Evolutionary conservation across 2,888 invertebrate genomes (phyloP).

Genomic region (Erebia palarica): DNA sequence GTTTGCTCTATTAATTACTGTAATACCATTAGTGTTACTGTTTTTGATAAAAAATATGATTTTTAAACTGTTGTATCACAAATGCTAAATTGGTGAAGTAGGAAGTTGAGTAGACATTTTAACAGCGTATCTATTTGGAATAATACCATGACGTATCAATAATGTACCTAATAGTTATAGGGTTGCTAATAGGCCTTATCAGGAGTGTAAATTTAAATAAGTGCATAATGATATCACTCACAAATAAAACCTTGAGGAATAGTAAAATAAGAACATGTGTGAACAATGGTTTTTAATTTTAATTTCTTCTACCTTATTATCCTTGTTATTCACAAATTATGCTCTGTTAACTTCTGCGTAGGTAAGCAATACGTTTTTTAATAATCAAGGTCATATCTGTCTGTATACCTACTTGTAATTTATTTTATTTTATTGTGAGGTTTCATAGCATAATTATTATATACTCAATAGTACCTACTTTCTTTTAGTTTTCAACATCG

Average conservation of each 20-base stretch:
- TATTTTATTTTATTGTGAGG: background rate
- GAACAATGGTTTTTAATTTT: background rate
- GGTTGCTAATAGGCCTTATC: background rate
- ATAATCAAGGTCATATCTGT: background rate
- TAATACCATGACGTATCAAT: background rate
- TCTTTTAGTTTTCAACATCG: background rate
- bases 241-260: conserved; percentile 2
- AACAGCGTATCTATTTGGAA: too few relatives aligned
- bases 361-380: too few relatives aligned
- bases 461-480: background rate
- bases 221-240: conserved; percentile 3
- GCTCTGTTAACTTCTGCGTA: background rate
- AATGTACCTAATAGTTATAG: background rate
- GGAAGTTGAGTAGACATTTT: too few relatives aligned
- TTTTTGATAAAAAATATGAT: too few relatives aligned
- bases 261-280: background rate
- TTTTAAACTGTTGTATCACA: too few relatives aligned
- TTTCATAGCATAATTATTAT: background rate
- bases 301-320: background rate
- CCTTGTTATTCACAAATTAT: too few relatives aligned
- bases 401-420: background rate
- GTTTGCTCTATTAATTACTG: too few relatives aligned
- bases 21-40: too few relatives aligned
- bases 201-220: background rate
- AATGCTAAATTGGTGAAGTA: too few relatives aligned